Evolutionary conservation across 2,888 invertebrate genomes (phyloP), one percentile per base, ranked within the genome.

Genomic region (Ophion costatus): DNA sequence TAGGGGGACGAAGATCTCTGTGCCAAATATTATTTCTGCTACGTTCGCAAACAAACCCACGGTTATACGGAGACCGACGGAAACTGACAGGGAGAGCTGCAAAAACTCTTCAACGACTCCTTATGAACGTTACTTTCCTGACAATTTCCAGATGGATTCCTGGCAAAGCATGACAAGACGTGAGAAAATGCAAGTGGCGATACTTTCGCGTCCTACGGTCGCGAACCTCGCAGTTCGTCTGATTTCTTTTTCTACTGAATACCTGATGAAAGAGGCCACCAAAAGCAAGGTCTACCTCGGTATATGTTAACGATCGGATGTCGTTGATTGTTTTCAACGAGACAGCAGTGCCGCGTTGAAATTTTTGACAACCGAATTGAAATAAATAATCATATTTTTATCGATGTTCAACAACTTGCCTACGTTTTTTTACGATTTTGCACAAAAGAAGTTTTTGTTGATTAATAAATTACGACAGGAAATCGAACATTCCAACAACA

Each of bases 1-100:
- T 45, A 11, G 87, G 80, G 29, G 51, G 14, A 14, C 6, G 59
- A 88, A 87, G 67, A 70, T 71, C 79, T 83, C 85, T 80, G 88
- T 90, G 90, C 90, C 90, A 90, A 90, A 90, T 90, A 89, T 91
- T 90, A 90, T 90, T 90, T 91, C 88, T 87, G 88, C 88, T 69
- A 51, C 69, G 74, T 88, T 87, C 80, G 79, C 87, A 88, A 89
- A 89, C 88, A 88, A 90, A 87, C 80, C 7, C 20, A 33, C 64
- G 14, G 14, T 56, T 83, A 45, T 51, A 42, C 33, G 24, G 7
- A 20, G 61, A 51, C 66, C 64, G 70, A 77, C 71, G 67, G 42
- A 51, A 71, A 71, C 70, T 71, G 64, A 51, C 29, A 56, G 51
- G 10, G 76, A 66, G 33, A 71, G 33, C 17, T 57, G 24, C 42